Conservation (phyloP, 1,140 invertebrate genomes). For the Theocolax elegans region DNA sequence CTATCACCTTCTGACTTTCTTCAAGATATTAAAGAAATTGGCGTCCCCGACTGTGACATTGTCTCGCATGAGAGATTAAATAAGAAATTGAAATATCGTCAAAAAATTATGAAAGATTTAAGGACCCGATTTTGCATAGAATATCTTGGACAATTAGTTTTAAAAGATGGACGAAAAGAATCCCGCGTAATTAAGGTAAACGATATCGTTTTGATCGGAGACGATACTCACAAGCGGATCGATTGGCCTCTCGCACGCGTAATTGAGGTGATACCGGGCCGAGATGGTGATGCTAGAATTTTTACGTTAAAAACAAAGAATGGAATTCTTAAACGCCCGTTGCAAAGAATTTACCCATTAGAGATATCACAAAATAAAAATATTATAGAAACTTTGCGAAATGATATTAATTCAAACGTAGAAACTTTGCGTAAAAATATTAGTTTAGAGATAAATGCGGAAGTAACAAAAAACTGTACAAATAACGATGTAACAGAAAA, state of each 20-base stretch:
- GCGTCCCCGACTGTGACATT: slow-evolving; percentile 45
- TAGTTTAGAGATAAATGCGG: too few relatives aligned
- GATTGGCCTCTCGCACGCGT: not conserved
- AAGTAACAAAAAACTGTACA: too few relatives aligned
- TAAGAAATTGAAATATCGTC: too few relatives aligned
- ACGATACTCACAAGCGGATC: slow-evolving; percentile 31
- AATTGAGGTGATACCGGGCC: not conserved
- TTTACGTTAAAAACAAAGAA: not conserved
- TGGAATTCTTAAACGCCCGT: not conserved
- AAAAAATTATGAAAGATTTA: slow-evolving; percentile 42
- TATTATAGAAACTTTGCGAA: too few relatives aligned
- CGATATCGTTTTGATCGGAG: slow-evolving; percentile 29
- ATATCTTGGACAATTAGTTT: slow-evolving; percentile 44
- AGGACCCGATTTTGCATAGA: slow-evolving; percentile 42
- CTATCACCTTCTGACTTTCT: slow-evolving; percentile 46
- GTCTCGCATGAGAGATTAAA: slow-evolving; percentile 25
- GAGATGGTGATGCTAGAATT: not conserved
- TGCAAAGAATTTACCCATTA: slow-evolving; percentile 6
- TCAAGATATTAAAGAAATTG: slow-evolving; percentile 40
- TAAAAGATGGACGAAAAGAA: not conserved
- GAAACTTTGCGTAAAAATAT: too few relatives aligned
- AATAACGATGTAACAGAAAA: too few relatives aligned
- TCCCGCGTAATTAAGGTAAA: slow-evolving; percentile 7
- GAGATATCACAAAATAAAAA: not conserved
- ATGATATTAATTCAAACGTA: too few relatives aligned